phyloP scores from a whole-genome alignment of 2,888 invertebrate species.

The Polyommatus icarus region DNA sequence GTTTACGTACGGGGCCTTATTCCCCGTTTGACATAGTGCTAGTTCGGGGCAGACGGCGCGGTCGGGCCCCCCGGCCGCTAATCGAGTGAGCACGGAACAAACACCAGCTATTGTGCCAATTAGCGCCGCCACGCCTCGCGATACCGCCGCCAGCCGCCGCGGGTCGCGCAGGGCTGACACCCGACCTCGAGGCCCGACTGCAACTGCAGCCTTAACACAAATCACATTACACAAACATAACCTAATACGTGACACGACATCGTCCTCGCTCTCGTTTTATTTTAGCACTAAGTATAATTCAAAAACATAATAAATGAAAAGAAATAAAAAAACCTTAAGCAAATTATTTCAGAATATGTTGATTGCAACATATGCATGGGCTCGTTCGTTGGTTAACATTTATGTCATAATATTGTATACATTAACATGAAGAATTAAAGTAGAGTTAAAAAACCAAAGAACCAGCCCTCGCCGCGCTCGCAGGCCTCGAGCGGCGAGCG shows the following conservation, averaged over 20 bases:
- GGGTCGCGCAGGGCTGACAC: constrained; percentile 1
- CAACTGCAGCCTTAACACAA: background rate
- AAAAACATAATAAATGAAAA: no score
- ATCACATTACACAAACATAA: background rate
- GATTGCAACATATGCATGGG: no score
- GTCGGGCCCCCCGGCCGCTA: constrained; percentile 11
- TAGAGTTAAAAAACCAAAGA: background rate
- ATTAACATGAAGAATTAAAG: background rate
- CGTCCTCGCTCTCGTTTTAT: background rate
- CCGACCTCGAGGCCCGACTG: background rate
- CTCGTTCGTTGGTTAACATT: background rate
- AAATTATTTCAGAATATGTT: no score
- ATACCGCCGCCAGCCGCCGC: constrained; percentile 13
- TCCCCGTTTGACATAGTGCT: constrained; percentile 9
- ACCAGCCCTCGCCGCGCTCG: background rate
- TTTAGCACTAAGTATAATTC: no score
- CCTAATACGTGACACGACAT: background rate
- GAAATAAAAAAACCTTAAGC: no score
- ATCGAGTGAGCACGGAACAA: constrained; percentile 28
- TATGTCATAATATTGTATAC: background rate
- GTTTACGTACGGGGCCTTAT: background rate
- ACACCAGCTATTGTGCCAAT: constrained; percentile 32
- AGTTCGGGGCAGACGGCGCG: background rate
- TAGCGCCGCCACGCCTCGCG: constrained; percentile 27
- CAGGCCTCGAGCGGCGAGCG: background rate